These are phyloP conservation scores for Perognathus longimembris DNA, from an alignment of 2,113 vertebrate genomes.

Conservation along the genomic window DNA sequence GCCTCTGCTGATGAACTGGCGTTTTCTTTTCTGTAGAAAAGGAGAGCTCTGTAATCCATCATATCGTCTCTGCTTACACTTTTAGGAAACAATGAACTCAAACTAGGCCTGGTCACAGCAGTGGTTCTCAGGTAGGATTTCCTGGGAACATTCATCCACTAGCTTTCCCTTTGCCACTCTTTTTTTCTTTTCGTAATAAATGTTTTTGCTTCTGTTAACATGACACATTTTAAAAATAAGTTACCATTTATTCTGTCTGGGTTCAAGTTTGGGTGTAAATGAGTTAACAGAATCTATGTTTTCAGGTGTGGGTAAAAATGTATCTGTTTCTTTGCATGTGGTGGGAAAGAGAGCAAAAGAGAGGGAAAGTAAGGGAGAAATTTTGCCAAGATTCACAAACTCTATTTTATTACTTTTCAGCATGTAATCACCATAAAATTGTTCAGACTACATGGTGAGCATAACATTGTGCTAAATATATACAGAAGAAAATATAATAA, in stretches of 20 bases:
- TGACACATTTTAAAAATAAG: background rate
- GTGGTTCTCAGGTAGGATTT: background rate
- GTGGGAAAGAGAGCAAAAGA: background rate
- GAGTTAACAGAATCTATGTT: slow-evolving; percentile 43
- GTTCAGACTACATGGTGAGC: slow-evolving; percentile 10
- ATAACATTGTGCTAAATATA: slow-evolving; percentile 26
- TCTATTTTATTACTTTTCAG: slow-evolving; percentile 1
- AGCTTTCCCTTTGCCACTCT: background rate
- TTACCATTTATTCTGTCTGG: background rate
- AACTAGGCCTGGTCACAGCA: background rate
- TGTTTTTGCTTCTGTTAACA: background rate
- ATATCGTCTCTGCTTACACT: slow-evolving; percentile 36
- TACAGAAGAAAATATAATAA: slow-evolving; percentile 19
- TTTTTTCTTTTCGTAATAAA: background rate
- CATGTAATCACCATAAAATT: slow-evolving; percentile 47
- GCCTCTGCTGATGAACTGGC: slow-evolving; percentile 65
- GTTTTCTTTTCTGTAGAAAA: slow-evolving; percentile 59
- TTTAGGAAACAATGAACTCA: slow-evolving; percentile 21
- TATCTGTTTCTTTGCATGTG: background rate
- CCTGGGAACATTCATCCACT: background rate
- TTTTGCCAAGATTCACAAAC: slow-evolving; percentile 25
- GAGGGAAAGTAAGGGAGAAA: background rate
- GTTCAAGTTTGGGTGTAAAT: background rate
- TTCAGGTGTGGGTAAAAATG: background rate
- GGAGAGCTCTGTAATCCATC: slow-evolving; percentile 61